Conservation (phyloP, 2,797 vertebrate species). For the Decapterus maruadsi region DNA sequence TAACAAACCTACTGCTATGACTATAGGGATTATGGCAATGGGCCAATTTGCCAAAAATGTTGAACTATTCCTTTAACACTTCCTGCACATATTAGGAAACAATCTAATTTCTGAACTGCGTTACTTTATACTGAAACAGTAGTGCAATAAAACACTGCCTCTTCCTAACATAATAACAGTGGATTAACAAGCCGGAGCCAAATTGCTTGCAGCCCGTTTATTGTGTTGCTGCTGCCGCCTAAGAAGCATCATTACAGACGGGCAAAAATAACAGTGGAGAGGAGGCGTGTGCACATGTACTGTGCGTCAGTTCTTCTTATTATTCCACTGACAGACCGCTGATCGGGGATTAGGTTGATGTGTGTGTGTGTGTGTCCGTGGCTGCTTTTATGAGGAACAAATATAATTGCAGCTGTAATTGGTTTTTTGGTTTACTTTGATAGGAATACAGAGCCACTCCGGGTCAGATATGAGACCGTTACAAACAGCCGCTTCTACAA, state of each 20-base stretch:
- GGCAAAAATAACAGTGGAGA: constrained; percentile 37
- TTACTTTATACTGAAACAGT: constrained; percentile 18
- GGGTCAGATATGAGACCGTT: constrained; percentile 16
- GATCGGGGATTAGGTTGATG: constrained; percentile 35
- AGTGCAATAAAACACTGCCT: constrained; percentile 26
- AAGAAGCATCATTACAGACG: constrained; percentile 52
- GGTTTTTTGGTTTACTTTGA: constrained; percentile 36
- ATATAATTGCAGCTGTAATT: constrained; percentile 44
- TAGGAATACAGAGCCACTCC: neutral
- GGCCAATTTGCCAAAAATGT: no score
- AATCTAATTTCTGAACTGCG: constrained; percentile 3
- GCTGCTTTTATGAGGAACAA: constrained; percentile 33
- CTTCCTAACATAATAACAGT: constrained; percentile 39
- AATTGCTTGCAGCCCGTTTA: constrained; percentile 46
- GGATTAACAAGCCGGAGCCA: constrained; percentile 47
- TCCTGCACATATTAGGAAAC: neutral
- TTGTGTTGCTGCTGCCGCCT: constrained; percentile 33
- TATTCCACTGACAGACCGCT: constrained; percentile 24
- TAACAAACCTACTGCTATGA: no score
- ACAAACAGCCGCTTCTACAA: neutral
- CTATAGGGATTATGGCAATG: no score
- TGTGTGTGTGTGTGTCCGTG: constrained; percentile 18
- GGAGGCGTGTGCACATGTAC: constrained; percentile 4
- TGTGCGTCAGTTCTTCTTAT: constrained; percentile 29
- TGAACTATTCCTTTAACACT: no score